A percentile compares a stretch with the other conserved stretches of the same genome.
These are phyloP conservation scores for Tachina lurida DNA, from an alignment of 2,888 invertebrate genomes.

Conservation along the genomic window DNA sequence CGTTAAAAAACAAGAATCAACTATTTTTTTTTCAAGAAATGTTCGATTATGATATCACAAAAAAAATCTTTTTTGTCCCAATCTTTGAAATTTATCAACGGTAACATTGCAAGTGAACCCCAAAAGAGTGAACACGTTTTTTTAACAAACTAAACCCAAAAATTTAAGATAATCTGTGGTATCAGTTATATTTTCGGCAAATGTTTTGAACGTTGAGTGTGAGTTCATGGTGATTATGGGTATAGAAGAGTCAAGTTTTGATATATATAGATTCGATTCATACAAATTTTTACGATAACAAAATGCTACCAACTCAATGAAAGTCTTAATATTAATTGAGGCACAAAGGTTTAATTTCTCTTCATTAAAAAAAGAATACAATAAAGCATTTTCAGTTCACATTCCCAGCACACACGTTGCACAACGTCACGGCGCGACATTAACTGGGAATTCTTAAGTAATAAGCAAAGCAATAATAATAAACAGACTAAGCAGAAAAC, in stretches of 20 bases:
- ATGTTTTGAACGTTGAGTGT: neutral
- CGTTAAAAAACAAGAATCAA: too few species aligned
- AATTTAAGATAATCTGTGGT: too few species aligned
- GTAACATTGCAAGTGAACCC: too few species aligned
- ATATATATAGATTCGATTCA: conserved; percentile 1
- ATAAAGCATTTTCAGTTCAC: conserved; percentile 49
- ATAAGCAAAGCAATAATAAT: conserved; percentile 15
- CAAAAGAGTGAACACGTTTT: too few species aligned
- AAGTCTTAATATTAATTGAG: conserved; percentile 22
- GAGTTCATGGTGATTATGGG: neutral
- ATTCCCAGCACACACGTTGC: conserved; percentile 26
- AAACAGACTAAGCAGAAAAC: neutral
- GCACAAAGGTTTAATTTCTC: conserved; percentile 33
- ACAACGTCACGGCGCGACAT: neutral
- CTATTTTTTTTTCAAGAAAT: too few species aligned
- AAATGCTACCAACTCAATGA: conserved; percentile 2
- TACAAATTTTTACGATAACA: conserved; percentile 12
- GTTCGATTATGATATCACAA: too few species aligned
- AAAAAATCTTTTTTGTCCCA: too few species aligned
- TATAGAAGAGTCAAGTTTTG: conserved; percentile 26
- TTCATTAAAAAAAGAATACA: neutral
- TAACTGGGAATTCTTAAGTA: conserved; percentile 7
- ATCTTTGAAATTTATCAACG: too few species aligned
- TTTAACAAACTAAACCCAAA: too few species aligned
- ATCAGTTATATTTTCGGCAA: too few species aligned